Evolutionary conservation across 2,797 vertebrate genomes (phyloP), one percentile per base, ranked within the genome.

Genomic region (Chromis chromis): DNA sequence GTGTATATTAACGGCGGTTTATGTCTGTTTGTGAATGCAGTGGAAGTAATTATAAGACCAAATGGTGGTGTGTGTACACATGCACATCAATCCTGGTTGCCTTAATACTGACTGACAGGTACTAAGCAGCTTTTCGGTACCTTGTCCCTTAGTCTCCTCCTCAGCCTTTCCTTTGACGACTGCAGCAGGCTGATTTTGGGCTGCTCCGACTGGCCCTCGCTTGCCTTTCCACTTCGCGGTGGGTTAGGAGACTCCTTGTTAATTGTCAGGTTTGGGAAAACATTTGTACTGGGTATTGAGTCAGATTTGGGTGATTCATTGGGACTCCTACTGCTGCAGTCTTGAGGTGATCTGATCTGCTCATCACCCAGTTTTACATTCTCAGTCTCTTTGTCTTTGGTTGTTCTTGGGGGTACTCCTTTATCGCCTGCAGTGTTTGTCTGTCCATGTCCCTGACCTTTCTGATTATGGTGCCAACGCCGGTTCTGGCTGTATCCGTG

Each of bases 401-500:
- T 80, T 48, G 93, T 93, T 86, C 93, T 95, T 58, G 94, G 93
- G 39, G 85, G 63, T 17, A 92, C 90, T 79, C 83, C 87, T 84
- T 71, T 90, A 27, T 92, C 91, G 1, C 69, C 71, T 12, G 66
- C 16, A 17, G 65, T 0, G 57, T 76, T 83, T 10, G 79, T 66
- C 77, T 91, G 90, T 90, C 84, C 89, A 0, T 86, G 78, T 4
- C 86, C 91, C 42, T 85, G 92, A 55, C 84, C 85, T 88, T 96
- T 98, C 93, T 95, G 96, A 93, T 94, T 96, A 74, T 96, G 96
- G 86, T 99, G 95, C 98, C 98, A 99, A 85, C 97, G 95, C 49
- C 97, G 95, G 89, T 98, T 98, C 92, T 98, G 97, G 94, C 96
- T 97, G 87, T 98, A 99, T 82, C 97, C 97, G 0, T 99, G 97